These are phyloP conservation scores for Ricordea florida DNA, from an alignment of 92 coral and sea anemone species.

Conservation along the genomic window DNA sequence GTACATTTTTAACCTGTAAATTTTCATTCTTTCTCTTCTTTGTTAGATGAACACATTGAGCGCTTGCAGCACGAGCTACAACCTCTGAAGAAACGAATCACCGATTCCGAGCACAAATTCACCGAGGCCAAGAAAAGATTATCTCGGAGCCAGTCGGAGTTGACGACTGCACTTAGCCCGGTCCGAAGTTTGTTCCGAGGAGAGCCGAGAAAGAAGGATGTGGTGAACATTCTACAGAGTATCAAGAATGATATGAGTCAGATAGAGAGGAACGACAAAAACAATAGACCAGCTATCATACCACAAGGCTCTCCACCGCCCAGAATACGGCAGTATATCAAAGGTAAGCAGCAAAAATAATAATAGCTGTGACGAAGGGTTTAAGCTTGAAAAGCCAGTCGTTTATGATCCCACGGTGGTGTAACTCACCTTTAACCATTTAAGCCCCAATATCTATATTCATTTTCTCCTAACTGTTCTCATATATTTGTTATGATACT, in stretches of 20 bases:
- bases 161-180: constrained; percentile 45
- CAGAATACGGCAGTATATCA: constrained; percentile 79
- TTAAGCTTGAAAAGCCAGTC: too few species aligned
- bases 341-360: constrained; percentile 67
- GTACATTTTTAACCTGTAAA: neutral
- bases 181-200: constrained; percentile 68
- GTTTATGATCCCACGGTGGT: too few species aligned
- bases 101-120: constrained; percentile 43
- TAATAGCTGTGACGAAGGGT: too few species aligned
- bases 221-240: constrained; percentile 20
- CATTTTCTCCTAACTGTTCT: too few species aligned
- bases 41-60: constrained; percentile 80
- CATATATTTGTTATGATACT: too few species aligned
- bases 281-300: constrained; percentile 31
- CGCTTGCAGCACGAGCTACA: constrained; percentile 74
- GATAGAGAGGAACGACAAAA: constrained; percentile 8
- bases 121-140: constrained; percentile 50
- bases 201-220: constrained; percentile 71
- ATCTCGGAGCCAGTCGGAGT: constrained; percentile 23
- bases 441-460: too few species aligned
- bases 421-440: too few species aligned
- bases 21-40: neutral
- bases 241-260: constrained; percentile 12
- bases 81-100: constrained; percentile 59
- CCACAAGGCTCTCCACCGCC: constrained; percentile 67